Base-by-base conservation (phyloP, 1,140 invertebrate genomes). In the Drosophila micromelanica region DNA sequence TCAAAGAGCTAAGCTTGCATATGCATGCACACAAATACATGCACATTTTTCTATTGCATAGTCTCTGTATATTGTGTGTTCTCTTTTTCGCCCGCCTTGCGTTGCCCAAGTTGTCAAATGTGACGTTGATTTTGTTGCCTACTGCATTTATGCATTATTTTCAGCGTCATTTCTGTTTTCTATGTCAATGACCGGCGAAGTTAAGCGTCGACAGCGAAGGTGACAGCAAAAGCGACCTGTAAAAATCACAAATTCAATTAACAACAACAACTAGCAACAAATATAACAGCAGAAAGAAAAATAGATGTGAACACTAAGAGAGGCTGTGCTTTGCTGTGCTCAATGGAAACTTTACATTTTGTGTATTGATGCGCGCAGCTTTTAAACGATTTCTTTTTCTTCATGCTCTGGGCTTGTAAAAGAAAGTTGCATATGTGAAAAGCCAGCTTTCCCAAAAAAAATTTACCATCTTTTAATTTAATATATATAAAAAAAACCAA, bases 351-450 rank as follows among this genome's bases (percentile, higher is more conserved):
- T 55, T 46, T 6, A n/a, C 42, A n/a, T 56, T 56, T 48, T 23
- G 65, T 61, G 64, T 37, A 65, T 51, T 63, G 46, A 62, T 62
- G 68, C 42, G 13, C 15, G 15, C 5, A 43, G 9, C 43, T 52
- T 56, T 56, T 51, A 32, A 40, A 20, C 70, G 63, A 68, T 73
- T 73, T 73, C 70, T 68, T 60, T 54, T 67, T 73, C 27, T 60
- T 13, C n/a, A 32, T 15, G 38, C 38, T 65, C 37, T 12, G 32
- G 11, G 15, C 38, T 9, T 49, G 15, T 55, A 60, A 48, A 68
- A 54, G 70, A 73, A 73, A 73, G 70, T 68, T 35, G n/a, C 46
- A 52, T 45, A 27, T 57, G 13, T 43, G 54, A 57, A 57, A 45
- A 57, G 23, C 40, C 48, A 73, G 63, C 63, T 73, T 73, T 73